Conservation (phyloP, 2,797 vertebrate species). For the Centroberyx gerrardi region DNA sequence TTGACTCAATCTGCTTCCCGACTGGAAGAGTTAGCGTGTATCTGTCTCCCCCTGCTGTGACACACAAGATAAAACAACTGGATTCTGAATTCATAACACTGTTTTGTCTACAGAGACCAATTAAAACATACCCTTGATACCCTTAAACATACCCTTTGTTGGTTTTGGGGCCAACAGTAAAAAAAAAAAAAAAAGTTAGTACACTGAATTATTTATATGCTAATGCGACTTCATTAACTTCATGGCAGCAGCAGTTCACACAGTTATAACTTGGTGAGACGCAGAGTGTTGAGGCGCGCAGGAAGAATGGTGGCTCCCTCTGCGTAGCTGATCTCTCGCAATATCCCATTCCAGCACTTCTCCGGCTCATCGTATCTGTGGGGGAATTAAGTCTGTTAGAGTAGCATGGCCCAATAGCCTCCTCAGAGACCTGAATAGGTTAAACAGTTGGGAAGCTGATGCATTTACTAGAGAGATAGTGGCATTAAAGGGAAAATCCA, state of each 20-base stretch:
- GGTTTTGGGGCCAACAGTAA: conserved; percentile 8
- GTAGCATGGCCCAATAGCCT: background rate
- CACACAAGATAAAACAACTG: conserved; percentile 28
- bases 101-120: background rate
- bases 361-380: conserved; percentile 92
- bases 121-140: background rate
- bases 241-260: background rate
- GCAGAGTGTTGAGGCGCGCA: conserved; percentile 91
- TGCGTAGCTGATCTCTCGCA: conserved; percentile 93
- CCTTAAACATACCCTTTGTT: conserved; percentile 12
- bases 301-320: conserved; percentile 90
- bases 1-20: background rate
- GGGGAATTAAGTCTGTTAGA: conserved; percentile 23
- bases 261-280: conserved; percentile 92
- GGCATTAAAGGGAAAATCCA: no score
- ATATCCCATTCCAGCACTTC: conserved; percentile 93
- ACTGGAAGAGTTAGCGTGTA: background rate
- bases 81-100: background rate
- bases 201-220: conserved; percentile 1
- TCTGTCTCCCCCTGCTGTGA: conserved; percentile 70
- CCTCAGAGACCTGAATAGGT: background rate
- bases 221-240: conserved; percentile 17
- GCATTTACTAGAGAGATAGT: no score
- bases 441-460: background rate
- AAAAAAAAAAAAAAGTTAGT: background rate